Conservation (phyloP, 2,113 vertebrate species). For the Neomonachus schauinslandi region DNA sequence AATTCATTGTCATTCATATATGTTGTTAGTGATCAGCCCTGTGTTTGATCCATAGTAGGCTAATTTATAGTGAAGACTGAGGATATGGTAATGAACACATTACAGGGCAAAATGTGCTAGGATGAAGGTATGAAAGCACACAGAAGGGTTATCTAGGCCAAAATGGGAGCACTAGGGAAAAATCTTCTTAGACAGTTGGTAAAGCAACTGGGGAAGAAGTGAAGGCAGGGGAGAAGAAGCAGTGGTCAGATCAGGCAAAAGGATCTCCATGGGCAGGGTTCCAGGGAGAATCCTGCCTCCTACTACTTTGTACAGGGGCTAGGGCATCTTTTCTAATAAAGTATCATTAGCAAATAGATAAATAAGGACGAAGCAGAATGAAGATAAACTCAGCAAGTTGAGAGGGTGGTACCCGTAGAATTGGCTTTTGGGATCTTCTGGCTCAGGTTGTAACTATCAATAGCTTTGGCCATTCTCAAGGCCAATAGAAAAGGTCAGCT, state of each 20-base stretch:
- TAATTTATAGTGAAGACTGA: background rate
- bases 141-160: background rate
- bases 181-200: background rate
- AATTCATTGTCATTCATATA: background rate
- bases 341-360: constrained; percentile 5
- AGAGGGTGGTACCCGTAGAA: background rate
- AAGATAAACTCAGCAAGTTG: background rate
- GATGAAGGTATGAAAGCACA: background rate
- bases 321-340: background rate
- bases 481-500: constrained; percentile 59
- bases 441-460: constrained; percentile 6
- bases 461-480: constrained; percentile 41
- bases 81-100: background rate
- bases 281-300: background rate
- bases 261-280: background rate
- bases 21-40: background rate
- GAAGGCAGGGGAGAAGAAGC: too few species aligned
- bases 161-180: background rate
- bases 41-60: background rate
- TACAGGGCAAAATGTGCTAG: background rate
- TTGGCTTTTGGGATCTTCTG: background rate
- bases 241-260: background rate
- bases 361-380: background rate
- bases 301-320: background rate
- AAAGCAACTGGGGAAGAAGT: background rate